Base-by-base conservation (phyloP, 64 coral and sea anemone genomes). In the Cladopsammia gracilis region DNA sequence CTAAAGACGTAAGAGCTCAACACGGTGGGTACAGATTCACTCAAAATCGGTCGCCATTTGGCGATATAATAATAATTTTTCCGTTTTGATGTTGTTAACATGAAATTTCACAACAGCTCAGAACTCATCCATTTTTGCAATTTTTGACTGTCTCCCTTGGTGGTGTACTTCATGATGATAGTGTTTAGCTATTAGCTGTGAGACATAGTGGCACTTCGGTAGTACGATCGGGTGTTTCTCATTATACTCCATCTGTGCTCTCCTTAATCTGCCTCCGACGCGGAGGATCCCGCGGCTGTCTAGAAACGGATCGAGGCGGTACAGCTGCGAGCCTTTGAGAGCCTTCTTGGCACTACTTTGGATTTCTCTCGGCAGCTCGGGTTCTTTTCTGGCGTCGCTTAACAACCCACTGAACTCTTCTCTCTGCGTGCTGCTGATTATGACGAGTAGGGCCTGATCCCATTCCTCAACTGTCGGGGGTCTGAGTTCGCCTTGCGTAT, bases 251-350 rank as follows among this genome's bases (percentile, higher is more conserved):
- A 92, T 25, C 26, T 78, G 18, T 12, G 90, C 25, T 11, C 67
- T 66, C n/a, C 53, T 78, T 84, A 92, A 79, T 52, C 68, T 49
- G 70, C 90, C 90, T 50, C 90, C 68, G 15, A 92, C 78, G 48
- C 45, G 59, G 13, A 79, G 75, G 58, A 90, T 69, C 13, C 78
- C 56, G 7, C 83, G 26, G 5, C 59, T 79, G 25, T 92, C 90
- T 48, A 75, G 66, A 18, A 92, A 92, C 1, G 67, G 90, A 45
- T 92, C 68, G 15, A 92, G 67, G 11, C 12, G n/a, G 70, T 43
- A 64, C 24, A 90, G 62, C 15, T 22, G 45, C 3, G 48, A 80
- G 44, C 68, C 70, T 77, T 82, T 82, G 22, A 70, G 43, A 1
- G 48, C 71, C 47, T 71, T 67, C 52, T 81, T 51, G 26, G 57